Conservation (phyloP, 2,888 invertebrate genomes). For the Lasioglossum morio region DNA sequence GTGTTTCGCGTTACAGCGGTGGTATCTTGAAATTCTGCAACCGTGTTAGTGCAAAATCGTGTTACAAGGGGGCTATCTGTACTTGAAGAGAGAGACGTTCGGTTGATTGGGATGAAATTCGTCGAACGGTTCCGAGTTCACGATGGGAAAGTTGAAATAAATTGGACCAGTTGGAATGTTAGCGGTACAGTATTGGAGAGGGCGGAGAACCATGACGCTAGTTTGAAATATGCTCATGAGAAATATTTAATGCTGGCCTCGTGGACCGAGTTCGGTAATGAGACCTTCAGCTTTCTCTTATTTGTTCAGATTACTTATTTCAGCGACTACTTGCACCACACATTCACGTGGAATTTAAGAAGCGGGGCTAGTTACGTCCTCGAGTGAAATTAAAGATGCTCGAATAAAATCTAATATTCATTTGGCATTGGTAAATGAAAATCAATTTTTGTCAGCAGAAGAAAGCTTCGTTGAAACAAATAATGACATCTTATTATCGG, state of each 20-base stretch:
- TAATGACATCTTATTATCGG: neutral
- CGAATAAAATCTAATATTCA: neutral
- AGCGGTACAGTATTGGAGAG: neutral
- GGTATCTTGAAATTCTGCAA: neutral
- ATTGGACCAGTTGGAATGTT: conserved; percentile 13
- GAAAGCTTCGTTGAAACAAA: neutral
- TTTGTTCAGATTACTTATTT: neutral
- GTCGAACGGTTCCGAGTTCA: neutral
- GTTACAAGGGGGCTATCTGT: neutral
- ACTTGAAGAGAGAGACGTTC: neutral
- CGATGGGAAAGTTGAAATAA: conserved; percentile 15
- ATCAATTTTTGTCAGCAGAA: neutral
- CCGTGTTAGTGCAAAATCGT: neutral
- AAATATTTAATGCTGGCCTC: neutral
- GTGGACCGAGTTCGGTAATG: neutral
- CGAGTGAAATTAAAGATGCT: neutral
- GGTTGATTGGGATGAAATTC: conserved; percentile 22
- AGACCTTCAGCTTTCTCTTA: neutral
- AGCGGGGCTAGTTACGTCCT: neutral
- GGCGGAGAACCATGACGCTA: neutral
- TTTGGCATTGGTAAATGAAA: neutral
- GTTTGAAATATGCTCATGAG: conserved; percentile 5
- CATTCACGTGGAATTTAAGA: neutral
- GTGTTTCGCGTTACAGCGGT: neutral
- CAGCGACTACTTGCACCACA: neutral